Conservation (phyloP, 2,797 vertebrate genomes). For the Crotalus adamanteus region DNA sequence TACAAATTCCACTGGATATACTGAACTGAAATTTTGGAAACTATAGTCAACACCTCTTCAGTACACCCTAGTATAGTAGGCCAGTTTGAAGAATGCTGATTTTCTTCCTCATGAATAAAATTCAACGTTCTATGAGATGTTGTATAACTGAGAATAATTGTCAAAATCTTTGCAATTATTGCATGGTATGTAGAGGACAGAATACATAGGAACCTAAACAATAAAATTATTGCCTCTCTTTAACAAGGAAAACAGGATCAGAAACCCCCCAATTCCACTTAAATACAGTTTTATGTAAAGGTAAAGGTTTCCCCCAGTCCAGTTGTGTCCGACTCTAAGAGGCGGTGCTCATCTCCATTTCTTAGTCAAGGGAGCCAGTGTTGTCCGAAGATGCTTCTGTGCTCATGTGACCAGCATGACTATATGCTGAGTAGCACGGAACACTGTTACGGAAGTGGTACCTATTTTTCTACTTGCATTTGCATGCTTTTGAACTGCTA, state of each 20-base stretch:
- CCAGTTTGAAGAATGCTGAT: neutral
- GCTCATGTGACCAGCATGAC: no score
- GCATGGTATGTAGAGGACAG: neutral
- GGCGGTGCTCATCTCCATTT: neutral
- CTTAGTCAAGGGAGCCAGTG: neutral
- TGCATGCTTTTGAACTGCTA: neutral
- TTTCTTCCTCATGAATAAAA: neutral
- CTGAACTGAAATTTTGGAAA: neutral
- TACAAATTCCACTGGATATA: neutral
- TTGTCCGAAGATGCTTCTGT: no score
- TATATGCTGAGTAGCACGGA: neutral
- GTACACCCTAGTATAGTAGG: neutral
- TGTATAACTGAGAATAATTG: neutral
- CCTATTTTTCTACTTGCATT: neutral
- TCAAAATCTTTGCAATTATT: neutral
- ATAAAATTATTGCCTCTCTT: neutral
- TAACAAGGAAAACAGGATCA: neutral
- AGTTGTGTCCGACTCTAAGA: neutral
- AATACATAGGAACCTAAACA: neutral
- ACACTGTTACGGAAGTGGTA: neutral
- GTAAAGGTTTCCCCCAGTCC: neutral
- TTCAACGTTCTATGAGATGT: neutral
- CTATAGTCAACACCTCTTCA: neutral
- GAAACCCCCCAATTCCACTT: neutral
- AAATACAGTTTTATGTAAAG: neutral